These are phyloP conservation scores for Entelurus aequoreus DNA, from an alignment of 2,113 vertebrate species.

Conservation along the genomic window DNA sequence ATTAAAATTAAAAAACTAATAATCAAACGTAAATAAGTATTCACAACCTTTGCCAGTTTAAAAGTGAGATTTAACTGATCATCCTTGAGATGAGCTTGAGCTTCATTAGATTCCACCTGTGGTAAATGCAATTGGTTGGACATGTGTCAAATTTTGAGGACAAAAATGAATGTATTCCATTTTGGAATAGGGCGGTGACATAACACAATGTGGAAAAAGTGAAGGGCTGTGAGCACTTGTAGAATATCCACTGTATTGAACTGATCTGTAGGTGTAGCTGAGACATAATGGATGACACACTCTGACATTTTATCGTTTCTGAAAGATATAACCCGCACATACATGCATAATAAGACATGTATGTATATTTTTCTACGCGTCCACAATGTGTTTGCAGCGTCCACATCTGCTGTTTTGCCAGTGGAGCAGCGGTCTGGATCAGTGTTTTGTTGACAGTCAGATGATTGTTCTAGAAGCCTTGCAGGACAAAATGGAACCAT, in stretches of 20 bases:
- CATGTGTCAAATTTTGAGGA: not conserved
- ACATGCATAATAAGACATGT: constrained; percentile 13
- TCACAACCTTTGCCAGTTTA: no score
- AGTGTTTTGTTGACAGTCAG: constrained; percentile 57
- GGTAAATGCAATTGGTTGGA: no score
- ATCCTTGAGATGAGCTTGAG: no score
- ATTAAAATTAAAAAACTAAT: no score
- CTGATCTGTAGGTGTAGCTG: not conserved
- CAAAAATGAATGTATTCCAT: no score
- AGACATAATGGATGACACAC: constrained; percentile 12
- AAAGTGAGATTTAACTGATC: no score
- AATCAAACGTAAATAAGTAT: no score
- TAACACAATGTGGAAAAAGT: no score
- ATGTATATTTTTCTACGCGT: not conserved
- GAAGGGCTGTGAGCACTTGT: not conserved
- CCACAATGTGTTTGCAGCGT: constrained; percentile 15
- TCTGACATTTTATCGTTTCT: constrained; percentile 26
- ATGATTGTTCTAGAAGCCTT: constrained; percentile 65
- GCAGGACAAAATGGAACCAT: constrained; percentile 48
- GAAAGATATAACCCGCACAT: constrained; percentile 19
- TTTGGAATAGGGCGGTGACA: no score
- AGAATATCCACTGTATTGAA: not conserved
- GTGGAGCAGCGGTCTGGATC: constrained; percentile 36
- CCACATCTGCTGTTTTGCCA: constrained; percentile 28
- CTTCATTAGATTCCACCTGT: no score